A percentile compares a stretch with the other conserved stretches of the same genome.
phyloP scores from a whole-genome alignment of 2,888 invertebrate species.

The Heliconius cydno region DNA sequence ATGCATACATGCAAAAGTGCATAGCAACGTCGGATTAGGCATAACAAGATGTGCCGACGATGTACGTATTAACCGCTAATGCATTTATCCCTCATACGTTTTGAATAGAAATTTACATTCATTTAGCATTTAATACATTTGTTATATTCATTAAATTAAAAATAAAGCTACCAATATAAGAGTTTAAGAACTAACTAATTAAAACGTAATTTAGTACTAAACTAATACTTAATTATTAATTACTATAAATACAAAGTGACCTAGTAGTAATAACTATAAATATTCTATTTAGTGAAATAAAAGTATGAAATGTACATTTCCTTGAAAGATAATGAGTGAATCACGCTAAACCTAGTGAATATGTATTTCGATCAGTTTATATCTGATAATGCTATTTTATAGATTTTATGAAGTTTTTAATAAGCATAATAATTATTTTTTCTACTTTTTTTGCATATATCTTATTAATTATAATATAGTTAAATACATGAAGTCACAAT shows the following conservation, averaged over 20 bases:
- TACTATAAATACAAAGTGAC: too few relatives aligned
- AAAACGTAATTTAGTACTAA: too few relatives aligned
- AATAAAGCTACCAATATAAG: neutral
- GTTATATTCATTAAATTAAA: neutral
- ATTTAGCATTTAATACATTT: neutral
- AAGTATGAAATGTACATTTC: too few relatives aligned
- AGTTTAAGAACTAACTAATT: too few relatives aligned
- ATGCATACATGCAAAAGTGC: conserved; percentile 7
- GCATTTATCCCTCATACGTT: neutral
- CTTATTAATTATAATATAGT: too few relatives aligned
- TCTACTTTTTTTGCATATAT: too few relatives aligned
- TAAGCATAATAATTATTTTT: neutral
- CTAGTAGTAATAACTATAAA: too few relatives aligned
- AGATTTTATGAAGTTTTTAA: neutral
- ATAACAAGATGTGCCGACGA: conserved; percentile 28
- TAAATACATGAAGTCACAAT: too few relatives aligned
- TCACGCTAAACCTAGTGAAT: neutral
- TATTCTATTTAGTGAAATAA: too few relatives aligned
- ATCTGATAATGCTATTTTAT: neutral
- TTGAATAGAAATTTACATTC: neutral
- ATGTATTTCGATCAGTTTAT: neutral
- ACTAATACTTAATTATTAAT: too few relatives aligned
- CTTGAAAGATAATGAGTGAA: neutral
- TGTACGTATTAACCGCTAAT: conserved; percentile 4
- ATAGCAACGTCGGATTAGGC: conserved; percentile 31